These are phyloP conservation scores for Ptilorrhoa leucosticta DNA, from an alignment of 2,113 vertebrate genomes.

Conservation along the genomic window DNA sequence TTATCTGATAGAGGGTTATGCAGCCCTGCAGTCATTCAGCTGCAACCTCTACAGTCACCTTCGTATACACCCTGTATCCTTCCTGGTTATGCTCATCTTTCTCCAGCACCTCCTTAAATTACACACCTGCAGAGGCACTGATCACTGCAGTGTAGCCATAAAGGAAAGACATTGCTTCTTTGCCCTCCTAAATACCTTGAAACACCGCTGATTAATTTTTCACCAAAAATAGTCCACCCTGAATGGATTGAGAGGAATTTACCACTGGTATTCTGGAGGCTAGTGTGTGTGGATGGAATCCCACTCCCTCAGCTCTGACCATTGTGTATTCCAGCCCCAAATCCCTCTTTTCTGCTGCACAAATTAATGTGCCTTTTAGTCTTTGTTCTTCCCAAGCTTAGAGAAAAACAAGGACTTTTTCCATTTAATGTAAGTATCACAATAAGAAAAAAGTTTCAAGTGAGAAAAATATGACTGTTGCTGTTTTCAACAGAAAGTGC, in stretches of 20 bases:
- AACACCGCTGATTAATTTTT: neutral
- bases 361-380: neutral
- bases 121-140: slow-evolving; percentile 49
- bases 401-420: slow-evolving; percentile 32
- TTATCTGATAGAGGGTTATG: neutral
- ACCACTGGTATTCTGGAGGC: neutral
- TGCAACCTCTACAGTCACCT: slow-evolving; percentile 35
- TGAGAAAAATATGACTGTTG: slow-evolving; percentile 48
- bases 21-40: slow-evolving; percentile 38
- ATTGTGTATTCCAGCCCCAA: neutral
- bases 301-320: neutral
- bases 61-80: neutral
- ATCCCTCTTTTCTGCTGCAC: neutral
- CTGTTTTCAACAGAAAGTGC: slow-evolving; percentile 57
- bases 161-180: slow-evolving; percentile 61
- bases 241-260: neutral
- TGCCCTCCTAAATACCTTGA: slow-evolving; percentile 57
- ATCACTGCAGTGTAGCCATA: slow-evolving; percentile 47
- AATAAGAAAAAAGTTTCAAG: slow-evolving; percentile 37
- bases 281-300: neutral
- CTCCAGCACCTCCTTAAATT: slow-evolving; percentile 55
- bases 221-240: neutral
- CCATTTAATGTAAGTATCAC: neutral
- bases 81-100: slow-evolving; percentile 50
- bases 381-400: neutral